phyloP scores from a whole-genome alignment of 2,888 invertebrate genomes.

The Meliscaeva auricollis region DNA sequence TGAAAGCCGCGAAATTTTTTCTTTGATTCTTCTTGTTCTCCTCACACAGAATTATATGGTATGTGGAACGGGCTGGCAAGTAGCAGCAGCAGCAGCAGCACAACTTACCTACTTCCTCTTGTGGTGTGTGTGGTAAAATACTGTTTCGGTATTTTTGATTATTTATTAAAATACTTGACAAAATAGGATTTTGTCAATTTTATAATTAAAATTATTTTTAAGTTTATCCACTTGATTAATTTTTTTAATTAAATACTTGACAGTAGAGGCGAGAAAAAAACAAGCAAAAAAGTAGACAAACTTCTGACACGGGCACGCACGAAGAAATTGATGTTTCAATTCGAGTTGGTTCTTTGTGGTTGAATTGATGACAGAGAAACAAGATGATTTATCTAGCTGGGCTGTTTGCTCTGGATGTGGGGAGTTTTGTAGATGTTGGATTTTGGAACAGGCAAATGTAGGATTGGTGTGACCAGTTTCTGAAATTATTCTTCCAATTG shows the following conservation, averaged over 20 bases:
- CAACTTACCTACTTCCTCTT: conserved; percentile 65
- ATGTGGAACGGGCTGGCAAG: conserved; percentile 67
- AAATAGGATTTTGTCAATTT: conserved; percentile 23
- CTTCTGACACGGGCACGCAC: conserved; percentile 74
- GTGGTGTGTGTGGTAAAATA: conserved; percentile 44
- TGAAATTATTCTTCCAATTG: conserved; percentile 5
- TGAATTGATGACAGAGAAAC: conserved; percentile 47
- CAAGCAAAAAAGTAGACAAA: conserved; percentile 72
- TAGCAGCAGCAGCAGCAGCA: no score
- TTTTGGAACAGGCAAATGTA: conserved; percentile 13
- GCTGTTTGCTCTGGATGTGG: conserved; percentile 33
- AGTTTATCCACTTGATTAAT: conserved; percentile 20
- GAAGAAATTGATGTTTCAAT: conserved; percentile 71
- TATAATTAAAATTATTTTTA: conserved; percentile 13
- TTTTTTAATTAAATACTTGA: conserved; percentile 58
- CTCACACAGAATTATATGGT: conserved; percentile 24
- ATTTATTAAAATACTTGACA: conserved; percentile 43
- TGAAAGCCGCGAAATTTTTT: conserved; percentile 75
- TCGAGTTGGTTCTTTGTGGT: conserved; percentile 56
- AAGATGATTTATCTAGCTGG: conserved; percentile 30
- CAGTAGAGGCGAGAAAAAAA: conserved; percentile 66
- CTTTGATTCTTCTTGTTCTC: conserved; percentile 43
- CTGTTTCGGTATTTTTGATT: conserved; percentile 62
- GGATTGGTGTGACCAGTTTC: background rate
- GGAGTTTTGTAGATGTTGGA: conserved; percentile 9